These are phyloP conservation scores for Eurytoma adleriae DNA, from an alignment of 2,888 invertebrate genomes.

Conservation along the genomic window DNA sequence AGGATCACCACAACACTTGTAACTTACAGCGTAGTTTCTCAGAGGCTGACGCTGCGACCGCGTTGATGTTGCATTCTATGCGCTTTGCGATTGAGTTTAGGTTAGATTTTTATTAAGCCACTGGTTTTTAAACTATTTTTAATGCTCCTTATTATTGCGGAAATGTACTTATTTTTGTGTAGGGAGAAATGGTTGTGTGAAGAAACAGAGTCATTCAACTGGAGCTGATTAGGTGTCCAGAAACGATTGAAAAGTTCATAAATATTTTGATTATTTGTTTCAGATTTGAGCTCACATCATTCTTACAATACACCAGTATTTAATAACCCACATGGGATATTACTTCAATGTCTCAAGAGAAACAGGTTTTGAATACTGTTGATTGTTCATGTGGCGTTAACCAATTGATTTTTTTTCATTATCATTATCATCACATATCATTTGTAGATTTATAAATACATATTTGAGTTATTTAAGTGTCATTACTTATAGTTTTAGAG, in stretches of 20 bases:
- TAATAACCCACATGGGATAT: conserved; percentile 45
- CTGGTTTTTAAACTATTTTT: too few relatives aligned
- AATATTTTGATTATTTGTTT: conserved; percentile 30
- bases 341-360: conserved; percentile 68
- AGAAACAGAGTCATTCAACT: not conserved
- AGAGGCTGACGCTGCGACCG: not conserved
- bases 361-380: conserved; percentile 63
- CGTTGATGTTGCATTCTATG: conserved; percentile 6
- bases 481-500: conserved; percentile 7
- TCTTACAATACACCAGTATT: conserved; percentile 7
- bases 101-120: conserved; percentile 19
- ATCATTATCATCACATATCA: conserved; percentile 14
- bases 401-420: conserved; percentile 14
- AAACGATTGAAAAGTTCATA: not conserved
- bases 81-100: conserved; percentile 16
- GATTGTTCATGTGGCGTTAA: conserved; percentile 28
- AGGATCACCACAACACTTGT: not conserved
- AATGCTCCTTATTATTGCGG: not conserved
- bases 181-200: not conserved
- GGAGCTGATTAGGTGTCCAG: not conserved
- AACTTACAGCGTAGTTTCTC: conserved; percentile 20
- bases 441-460: conserved; percentile 17
- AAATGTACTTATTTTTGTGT: not conserved
- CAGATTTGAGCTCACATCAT: conserved; percentile 38
- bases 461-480: not conserved